Evolutionary conservation across 2,888 invertebrate genomes (phyloP), one percentile per base, ranked within the genome.

Genomic region (Pristionchus japonicus): DNA sequence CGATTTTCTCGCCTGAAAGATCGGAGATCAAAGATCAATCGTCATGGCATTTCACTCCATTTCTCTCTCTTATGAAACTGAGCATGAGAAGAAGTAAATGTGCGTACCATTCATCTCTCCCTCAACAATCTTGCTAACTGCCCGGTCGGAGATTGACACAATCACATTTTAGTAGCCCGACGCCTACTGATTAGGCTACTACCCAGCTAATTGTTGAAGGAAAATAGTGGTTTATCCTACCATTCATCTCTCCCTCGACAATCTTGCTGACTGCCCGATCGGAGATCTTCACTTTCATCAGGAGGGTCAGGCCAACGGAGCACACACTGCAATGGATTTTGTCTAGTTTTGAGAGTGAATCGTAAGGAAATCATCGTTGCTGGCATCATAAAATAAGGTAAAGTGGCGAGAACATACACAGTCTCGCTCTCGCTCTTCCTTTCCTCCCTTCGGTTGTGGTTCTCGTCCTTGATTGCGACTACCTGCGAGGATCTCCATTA

Each of bases 281-380:
- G 2, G 95, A 95, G 52, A 96, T 95, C 93, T 96, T 96, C 89
- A 95, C 94, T 91, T 95, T 95, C 92, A 95, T 95, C 89, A 95
- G 94, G 27, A 96, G 92, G 13, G 92, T 91, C 85, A 96, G 92
- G 31, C 88, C 88, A 31, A 93, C 89, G 40, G 91, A 90, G 43
- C 91, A 90, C 15, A 90, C 86, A 40, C 92, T 92, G 89, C 6
- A 88, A 31, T 4, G 20, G 3, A 37, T 40, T 37, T 64, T 17
- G 23, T 23, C 27, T 64, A n/a, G 7, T 64, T 64, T 31, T 27
- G 13, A 67, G 27, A n/a, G 67, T 27, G 17, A 23, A 67, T 31
- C 23, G 34, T 27, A 52, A 52, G 52, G 52, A 52, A 52, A 17
- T 1, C 11, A 37, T 40, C n/a, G n/a, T n/a, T n/a, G n/a, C n/a